These are phyloP conservation scores for Apocrypta bakeri DNA, from an alignment of 1,140 invertebrate genomes.

Conservation along the genomic window DNA sequence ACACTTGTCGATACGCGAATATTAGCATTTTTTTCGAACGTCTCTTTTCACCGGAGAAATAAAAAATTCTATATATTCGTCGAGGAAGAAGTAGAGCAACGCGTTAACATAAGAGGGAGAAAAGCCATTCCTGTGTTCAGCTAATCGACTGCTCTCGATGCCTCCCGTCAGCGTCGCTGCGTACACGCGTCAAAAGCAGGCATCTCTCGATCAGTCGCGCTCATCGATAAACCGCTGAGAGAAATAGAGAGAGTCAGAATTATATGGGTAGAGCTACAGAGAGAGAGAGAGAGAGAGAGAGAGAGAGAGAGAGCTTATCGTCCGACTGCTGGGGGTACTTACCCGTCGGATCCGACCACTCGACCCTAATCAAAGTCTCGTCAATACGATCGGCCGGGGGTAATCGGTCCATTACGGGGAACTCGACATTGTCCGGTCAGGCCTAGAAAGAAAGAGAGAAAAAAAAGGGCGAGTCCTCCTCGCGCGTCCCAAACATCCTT, in stretches of 20 bases:
- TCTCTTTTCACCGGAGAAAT: too few species aligned
- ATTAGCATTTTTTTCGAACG: too few species aligned
- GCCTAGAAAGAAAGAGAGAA: slow-evolving; percentile 20
- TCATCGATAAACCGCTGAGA: slow-evolving; percentile 33
- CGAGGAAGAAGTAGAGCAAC: background rate
- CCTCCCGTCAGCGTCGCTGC: background rate
- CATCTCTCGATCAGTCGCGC: background rate
- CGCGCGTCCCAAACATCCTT: slow-evolving; percentile 64
- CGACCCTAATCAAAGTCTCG: slow-evolving; percentile 76
- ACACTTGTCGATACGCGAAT: too few species aligned
- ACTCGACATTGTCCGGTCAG: slow-evolving; percentile 65
- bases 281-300: slow-evolving; percentile 5
- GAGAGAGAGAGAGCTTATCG: slow-evolving; percentile 53
- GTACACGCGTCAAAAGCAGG: slow-evolving; percentile 9
- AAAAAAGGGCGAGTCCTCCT: slow-evolving; percentile 26
- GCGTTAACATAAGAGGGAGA: background rate
- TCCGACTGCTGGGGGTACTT: slow-evolving; percentile 62
- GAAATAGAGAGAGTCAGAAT: background rate
- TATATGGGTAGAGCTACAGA: slow-evolving; percentile 1
- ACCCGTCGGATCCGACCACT: slow-evolving; percentile 72
- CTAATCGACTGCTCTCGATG: slow-evolving; percentile 19
- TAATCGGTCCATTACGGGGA: slow-evolving; percentile 74
- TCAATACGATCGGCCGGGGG: slow-evolving; percentile 70
- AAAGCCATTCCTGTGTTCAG: background rate
- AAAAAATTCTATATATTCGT: too few species aligned